Evolutionary conservation across 2,113 vertebrate species (phyloP).

Genomic region (Sebastes schlegelii): DNA sequence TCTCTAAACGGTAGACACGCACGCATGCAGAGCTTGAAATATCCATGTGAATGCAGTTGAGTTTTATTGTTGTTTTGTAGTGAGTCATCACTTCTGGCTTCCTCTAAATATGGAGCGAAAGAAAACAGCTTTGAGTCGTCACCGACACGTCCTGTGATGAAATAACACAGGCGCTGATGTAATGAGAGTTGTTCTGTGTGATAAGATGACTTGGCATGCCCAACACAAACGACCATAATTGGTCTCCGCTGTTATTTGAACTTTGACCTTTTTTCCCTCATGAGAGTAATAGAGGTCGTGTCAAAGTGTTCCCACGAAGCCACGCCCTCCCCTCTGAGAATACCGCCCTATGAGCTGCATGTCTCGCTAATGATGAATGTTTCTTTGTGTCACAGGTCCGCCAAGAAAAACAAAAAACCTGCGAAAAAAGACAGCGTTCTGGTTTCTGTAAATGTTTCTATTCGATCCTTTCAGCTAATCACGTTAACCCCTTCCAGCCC

Average conservation of each 20-base stretch:
- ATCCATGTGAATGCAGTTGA: neutral
- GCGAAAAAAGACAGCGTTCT: conserved; percentile 66
- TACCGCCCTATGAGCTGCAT: conserved; percentile 22
- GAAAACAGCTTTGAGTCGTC: conserved; percentile 24
- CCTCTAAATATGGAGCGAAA: conserved; percentile 34
- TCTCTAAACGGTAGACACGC: neutral
- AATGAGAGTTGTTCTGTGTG: conserved; percentile 24
- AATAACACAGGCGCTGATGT: conserved; percentile 43
- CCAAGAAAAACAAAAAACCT: conserved; percentile 67
- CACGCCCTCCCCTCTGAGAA: conserved; percentile 19
- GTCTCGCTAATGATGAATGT: conserved; percentile 40
- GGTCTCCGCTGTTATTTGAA: conserved; percentile 3
- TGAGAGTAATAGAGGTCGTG: conserved; percentile 11
- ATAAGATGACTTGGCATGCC: conserved; percentile 22
- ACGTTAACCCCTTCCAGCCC: conserved; percentile 37
- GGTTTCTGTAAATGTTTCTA: conserved; percentile 70
- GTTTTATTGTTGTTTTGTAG: neutral
- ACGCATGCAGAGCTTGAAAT: neutral
- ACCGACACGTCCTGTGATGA: conserved; percentile 30
- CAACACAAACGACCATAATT: conserved; percentile 31
- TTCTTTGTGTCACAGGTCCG: conserved; percentile 70
- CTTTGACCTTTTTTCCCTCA: neutral
- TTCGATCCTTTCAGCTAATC: conserved; percentile 55
- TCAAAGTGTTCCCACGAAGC: conserved; percentile 21
- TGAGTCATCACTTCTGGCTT: conserved; percentile 36